Conservation (phyloP, 92 coral and sea anemone species). For the Heliopora coerulea region DNA sequence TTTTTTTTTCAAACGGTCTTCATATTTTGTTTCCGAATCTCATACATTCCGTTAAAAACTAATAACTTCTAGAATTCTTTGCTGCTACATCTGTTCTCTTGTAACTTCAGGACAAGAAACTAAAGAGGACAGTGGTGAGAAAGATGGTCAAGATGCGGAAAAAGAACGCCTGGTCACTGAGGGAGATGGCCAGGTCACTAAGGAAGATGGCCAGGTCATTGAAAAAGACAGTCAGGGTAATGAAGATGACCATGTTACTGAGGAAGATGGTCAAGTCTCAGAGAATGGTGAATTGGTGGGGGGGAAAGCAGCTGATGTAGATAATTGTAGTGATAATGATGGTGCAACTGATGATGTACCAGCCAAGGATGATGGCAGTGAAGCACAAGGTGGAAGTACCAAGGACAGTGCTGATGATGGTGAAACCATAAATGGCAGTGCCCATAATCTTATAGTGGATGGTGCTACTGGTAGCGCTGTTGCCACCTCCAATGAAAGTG, state of each 20-base stretch:
- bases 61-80: too few relatives aligned
- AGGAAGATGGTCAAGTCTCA: not conserved
- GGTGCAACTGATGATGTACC: constrained; percentile 36
- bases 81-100: too few relatives aligned
- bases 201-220: not conserved
- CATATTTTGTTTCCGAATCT: too few relatives aligned
- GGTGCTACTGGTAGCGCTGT: constrained; percentile 40
- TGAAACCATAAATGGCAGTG: constrained; percentile 21
- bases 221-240: not conserved
- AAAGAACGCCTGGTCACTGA: not conserved
- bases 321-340: constrained; percentile 17
- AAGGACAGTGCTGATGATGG: constrained; percentile 50
- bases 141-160: not conserved
- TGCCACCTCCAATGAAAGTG: constrained; percentile 41
- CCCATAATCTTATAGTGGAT: constrained; percentile 27
- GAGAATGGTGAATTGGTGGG: constrained; percentile 18
- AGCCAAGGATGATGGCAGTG: constrained; percentile 25
- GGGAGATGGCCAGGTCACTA: not conserved
- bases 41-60: too few relatives aligned
- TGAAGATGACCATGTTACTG: not conserved
- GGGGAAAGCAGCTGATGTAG: constrained; percentile 8
- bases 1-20: too few relatives aligned
- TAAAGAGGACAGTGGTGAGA: not conserved
- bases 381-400: constrained; percentile 40
- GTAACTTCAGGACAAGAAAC: not conserved